Evolutionary conservation across 2,797 vertebrate genomes (phyloP).

Genomic region (Aselliscus stoliczkanus): DNA sequence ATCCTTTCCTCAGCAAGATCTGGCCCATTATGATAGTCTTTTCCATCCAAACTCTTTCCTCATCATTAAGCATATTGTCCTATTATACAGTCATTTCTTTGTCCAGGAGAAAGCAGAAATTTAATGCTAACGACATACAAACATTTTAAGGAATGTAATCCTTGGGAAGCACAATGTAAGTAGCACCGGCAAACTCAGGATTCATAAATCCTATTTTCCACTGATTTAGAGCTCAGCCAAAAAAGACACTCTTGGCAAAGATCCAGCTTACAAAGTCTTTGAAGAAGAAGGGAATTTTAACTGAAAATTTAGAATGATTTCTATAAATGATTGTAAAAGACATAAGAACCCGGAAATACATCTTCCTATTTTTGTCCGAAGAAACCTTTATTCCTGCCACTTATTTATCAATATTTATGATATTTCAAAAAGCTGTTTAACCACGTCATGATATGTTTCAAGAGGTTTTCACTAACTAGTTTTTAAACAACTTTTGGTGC

Average conservation of each 20-base stretch:
- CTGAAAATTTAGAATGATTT: constrained; percentile 32
- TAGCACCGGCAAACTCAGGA: constrained; percentile 25
- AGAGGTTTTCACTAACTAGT: neutral
- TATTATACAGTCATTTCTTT: neutral
- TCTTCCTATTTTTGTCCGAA: neutral
- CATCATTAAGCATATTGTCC: neutral
- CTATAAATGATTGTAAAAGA: neutral
- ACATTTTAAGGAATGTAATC: neutral
- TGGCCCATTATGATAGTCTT: neutral
- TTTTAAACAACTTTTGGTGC: neutral
- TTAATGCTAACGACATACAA: neutral
- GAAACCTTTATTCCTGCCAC: neutral
- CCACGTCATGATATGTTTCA: constrained; percentile 12
- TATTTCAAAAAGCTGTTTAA: neutral
- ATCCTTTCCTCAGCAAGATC: neutral
- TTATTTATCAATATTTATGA: neutral
- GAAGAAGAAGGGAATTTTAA: constrained; percentile 41
- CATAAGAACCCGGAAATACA: neutral
- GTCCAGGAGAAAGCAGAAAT: neutral
- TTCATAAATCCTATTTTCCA: constrained; percentile 50
- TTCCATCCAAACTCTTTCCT: neutral
- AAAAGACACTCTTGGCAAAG: constrained; percentile 27
- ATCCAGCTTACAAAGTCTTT: constrained; percentile 29
- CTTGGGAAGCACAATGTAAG: neutral
- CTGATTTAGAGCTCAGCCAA: neutral